A percentile compares a stretch with the other conserved stretches of the same genome.
These are phyloP conservation scores for Morpho deidamia DNA, from an alignment of 2,888 invertebrate genomes.

Conservation along the genomic window DNA sequence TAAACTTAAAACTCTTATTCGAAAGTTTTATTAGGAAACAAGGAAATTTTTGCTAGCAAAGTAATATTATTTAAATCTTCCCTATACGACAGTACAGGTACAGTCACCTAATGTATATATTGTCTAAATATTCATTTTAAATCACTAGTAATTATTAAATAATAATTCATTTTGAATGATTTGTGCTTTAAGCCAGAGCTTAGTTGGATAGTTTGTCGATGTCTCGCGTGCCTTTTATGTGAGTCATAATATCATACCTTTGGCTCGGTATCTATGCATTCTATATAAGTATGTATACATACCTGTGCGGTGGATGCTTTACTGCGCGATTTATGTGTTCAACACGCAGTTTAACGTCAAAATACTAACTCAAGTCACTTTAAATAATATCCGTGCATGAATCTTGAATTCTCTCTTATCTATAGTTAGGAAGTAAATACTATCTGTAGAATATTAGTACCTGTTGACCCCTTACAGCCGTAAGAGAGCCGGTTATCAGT, in stretches of 20 bases:
- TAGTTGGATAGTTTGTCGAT: conserved; percentile 32
- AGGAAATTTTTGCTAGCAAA: too few relatives aligned
- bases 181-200: neutral
- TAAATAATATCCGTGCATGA: neutral
- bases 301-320: neutral
- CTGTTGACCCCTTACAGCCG: conserved; percentile 34
- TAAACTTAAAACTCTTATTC: too few relatives aligned
- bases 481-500: conserved; percentile 45
- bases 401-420: too few relatives aligned
- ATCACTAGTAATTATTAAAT: too few relatives aligned
- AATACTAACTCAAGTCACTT: neutral
- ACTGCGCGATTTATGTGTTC: too few relatives aligned
- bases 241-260: conserved; percentile 56
- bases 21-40: too few relatives aligned
- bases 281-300: conserved; percentile 30
- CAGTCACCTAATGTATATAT: too few relatives aligned
- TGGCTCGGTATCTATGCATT: conserved; percentile 59
- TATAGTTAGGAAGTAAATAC: too few relatives aligned
- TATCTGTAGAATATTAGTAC: conserved; percentile 11
- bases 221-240: conserved; percentile 57
- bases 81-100: too few relatives aligned
- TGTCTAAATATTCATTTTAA: too few relatives aligned
- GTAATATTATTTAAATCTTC: too few relatives aligned
- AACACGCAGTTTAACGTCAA: too few relatives aligned
- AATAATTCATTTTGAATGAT: neutral